Conservation (phyloP, 2,888 invertebrate species). For the Hyalella azteca region DNA sequence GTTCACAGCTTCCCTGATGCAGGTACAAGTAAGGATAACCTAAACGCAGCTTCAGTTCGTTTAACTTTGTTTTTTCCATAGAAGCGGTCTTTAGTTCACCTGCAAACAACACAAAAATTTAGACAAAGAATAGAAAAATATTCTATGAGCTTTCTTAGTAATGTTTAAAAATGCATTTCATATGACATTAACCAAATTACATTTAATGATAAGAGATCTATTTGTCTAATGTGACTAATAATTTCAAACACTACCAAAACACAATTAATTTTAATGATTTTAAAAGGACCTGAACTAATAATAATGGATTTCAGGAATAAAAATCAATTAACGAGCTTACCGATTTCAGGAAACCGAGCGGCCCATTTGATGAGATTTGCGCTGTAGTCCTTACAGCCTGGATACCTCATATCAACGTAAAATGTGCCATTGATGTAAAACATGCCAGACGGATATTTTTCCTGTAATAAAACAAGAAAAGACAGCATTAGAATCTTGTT, state of each 20-base stretch:
- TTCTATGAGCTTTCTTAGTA: no score
- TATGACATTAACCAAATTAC: not conserved
- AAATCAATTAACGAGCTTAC: slow-evolving; percentile 43
- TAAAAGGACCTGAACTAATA: no score
- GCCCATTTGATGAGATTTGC: slow-evolving; percentile 59
- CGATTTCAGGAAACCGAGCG: slow-evolving; percentile 42
- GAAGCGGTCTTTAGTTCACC: slow-evolving; percentile 35
- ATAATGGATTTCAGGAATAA: no score
- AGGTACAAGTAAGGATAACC: slow-evolving; percentile 74
- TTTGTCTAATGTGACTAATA: no score
- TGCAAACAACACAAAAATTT: not conserved
- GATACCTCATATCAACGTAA: slow-evolving; percentile 75
- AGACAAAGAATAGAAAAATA: no score
- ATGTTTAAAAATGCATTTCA: not conserved
- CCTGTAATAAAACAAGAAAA: slow-evolving; percentile 64
- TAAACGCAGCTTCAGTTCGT: slow-evolving; percentile 67
- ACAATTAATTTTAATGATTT: no score
- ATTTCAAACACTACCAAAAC: no score
- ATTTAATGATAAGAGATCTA: no score
- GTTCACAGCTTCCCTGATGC: slow-evolving; percentile 68
- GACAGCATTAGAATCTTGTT: no score
- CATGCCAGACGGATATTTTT: slow-evolving; percentile 73
- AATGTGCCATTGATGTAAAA: slow-evolving; percentile 81
- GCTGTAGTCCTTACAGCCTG: slow-evolving; percentile 72
- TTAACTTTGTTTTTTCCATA: slow-evolving; percentile 69